Evolutionary conservation across 1,140 invertebrate genomes (phyloP).

Genomic region (Brachionus sp.): DNA sequence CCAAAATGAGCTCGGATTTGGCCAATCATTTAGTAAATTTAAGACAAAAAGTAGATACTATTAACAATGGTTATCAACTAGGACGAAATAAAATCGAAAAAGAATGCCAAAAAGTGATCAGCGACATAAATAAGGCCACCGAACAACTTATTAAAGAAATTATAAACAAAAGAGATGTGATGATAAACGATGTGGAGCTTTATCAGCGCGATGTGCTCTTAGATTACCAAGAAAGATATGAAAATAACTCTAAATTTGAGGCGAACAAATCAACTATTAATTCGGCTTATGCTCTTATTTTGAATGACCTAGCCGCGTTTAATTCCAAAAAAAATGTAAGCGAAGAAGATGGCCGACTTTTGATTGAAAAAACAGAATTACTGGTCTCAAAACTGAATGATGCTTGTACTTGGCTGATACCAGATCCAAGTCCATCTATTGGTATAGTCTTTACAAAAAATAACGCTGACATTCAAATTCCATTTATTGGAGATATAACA

Average conservation of each 20-base stretch:
- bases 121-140: neutral
- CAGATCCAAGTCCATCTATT: neutral
- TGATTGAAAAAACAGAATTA: neutral
- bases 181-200: constrained; percentile 5
- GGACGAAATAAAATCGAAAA: neutral
- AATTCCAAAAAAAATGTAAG: neutral
- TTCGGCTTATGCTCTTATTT: neutral
- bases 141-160: neutral
- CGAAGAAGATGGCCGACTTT: neutral
- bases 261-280: neutral
- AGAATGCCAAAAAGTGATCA: neutral
- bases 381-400: neutral
- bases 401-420: neutral
- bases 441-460: constrained; percentile 4
- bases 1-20: neutral
- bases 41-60: constrained; percentile 6
- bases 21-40: neutral
- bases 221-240: constrained; percentile 14
- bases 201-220: neutral
- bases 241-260: constrained; percentile 5
- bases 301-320: neutral
- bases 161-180: neutral
- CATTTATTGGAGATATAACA: neutral
- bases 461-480: neutral
- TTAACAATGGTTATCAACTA: constrained; percentile 20